Conservation (phyloP, 2,888 invertebrate species). For the Choreutis nemorana region DNA sequence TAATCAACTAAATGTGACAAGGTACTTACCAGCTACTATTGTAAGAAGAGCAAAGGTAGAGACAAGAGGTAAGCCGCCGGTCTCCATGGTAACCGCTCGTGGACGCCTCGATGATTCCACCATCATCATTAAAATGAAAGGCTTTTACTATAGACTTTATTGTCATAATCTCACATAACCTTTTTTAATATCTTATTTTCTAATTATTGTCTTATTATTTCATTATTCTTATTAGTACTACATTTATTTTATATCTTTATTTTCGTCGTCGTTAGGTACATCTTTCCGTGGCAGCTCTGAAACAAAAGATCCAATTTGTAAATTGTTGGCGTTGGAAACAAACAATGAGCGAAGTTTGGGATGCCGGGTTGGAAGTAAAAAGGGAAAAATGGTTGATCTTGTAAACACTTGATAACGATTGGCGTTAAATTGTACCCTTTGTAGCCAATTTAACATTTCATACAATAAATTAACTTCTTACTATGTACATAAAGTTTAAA, state of each 20-base stretch:
- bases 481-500: too few species aligned
- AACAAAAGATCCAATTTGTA: constrained; percentile 32
- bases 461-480: too few species aligned
- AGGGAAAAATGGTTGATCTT: too few species aligned
- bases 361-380: too few species aligned
- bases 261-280: constrained; percentile 20
- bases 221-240: constrained; percentile 12
- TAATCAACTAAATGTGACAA: too few species aligned
- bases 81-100: constrained; percentile 45
- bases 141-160: too few species aligned
- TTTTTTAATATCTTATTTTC: constrained; percentile 13
- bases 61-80: constrained; percentile 48
- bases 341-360: too few species aligned
- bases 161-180: constrained; percentile 9
- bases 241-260: constrained; percentile 18
- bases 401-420: too few species aligned
- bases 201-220: constrained; percentile 12
- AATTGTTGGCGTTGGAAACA: too few species aligned
- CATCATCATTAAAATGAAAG: constrained; percentile 40
- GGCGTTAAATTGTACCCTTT: too few species aligned
- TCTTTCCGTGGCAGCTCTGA: constrained; percentile 23
- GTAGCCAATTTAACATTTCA: too few species aligned
- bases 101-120: constrained; percentile 31
- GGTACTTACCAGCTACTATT: constrained; percentile 49
- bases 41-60: constrained; percentile 57